phyloP scores from a whole-genome alignment of 2,113 vertebrate genomes.

The Oreocharis arfaki region DNA sequence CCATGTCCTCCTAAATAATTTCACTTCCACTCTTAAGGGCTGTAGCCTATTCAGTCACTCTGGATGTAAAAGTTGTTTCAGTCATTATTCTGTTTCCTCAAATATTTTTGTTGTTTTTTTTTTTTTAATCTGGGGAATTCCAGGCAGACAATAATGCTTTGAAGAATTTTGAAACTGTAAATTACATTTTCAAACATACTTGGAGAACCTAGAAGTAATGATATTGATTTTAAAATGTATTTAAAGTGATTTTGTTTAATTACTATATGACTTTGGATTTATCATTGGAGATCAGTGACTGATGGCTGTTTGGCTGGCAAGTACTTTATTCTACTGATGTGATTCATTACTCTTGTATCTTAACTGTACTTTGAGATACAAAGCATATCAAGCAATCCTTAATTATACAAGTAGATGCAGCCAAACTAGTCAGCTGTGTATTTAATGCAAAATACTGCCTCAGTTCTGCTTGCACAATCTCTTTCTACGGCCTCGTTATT shows the following conservation, averaged over 20 bases:
- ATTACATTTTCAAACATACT: neutral
- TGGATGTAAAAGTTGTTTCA: neutral
- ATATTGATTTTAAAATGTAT: neutral
- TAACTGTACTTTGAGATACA: conserved; percentile 1
- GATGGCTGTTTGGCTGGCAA: neutral
- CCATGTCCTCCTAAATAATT: neutral
- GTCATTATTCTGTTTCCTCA: neutral
- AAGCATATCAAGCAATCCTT: conserved; percentile 6
- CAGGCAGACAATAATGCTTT: neutral
- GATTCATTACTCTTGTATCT: neutral
- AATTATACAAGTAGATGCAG: neutral
- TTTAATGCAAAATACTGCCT: conserved; percentile 25
- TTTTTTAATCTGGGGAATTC: neutral
- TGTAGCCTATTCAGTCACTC: neutral
- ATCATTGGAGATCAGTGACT: neutral
- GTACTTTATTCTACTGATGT: neutral
- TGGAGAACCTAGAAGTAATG: neutral
- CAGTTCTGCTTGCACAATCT: conserved; percentile 27
- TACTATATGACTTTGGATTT: neutral
- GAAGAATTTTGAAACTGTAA: neutral
- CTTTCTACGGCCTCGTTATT: neutral
- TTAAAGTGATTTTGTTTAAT: neutral
- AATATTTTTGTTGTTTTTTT: neutral
- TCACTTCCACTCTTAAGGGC: neutral
- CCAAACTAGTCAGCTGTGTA: conserved; percentile 8